These are phyloP conservation scores for Metopia argyrocephala DNA, from an alignment of 2,888 invertebrate species.

Conservation along the genomic window DNA sequence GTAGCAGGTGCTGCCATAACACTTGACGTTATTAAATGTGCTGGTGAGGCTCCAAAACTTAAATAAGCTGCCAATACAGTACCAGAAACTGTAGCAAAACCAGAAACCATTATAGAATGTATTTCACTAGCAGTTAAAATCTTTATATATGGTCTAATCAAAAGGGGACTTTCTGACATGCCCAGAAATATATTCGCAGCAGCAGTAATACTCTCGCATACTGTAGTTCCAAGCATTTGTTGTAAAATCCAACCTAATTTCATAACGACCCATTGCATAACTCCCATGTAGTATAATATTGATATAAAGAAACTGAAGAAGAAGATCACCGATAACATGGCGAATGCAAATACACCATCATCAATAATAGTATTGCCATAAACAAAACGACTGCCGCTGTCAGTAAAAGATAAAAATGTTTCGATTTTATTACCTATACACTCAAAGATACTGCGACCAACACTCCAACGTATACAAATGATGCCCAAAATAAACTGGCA, in stretches of 20 bases:
- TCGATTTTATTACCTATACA: constrained; percentile 84
- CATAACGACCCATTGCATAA: constrained; percentile 90
- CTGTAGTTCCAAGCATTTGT: constrained; percentile 88
- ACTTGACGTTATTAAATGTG: constrained; percentile 93
- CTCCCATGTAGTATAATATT: constrained; percentile 91
- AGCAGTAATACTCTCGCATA: constrained; percentile 95
- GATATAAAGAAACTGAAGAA: constrained; percentile 96
- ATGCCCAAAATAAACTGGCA: constrained; percentile 92
- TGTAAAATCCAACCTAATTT: constrained; percentile 90
- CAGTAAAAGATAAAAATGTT: constrained; percentile 88
- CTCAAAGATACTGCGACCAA: constrained; percentile 84
- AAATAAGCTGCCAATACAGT: constrained; percentile 96
- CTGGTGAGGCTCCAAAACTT: constrained; percentile 91
- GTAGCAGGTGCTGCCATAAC: constrained; percentile 98
- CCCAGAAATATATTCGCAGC: constrained; percentile 97
- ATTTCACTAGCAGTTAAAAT: constrained; percentile 92
- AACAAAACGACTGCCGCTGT: constrained; percentile 90
- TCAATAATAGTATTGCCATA: constrained; percentile 86
- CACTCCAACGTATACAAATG: constrained; percentile 90
- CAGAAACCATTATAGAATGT: constrained; percentile 95
- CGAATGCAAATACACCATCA: constrained; percentile 88
- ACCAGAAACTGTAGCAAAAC: constrained; percentile 97
- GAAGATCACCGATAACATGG: constrained; percentile 93
- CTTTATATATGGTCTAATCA: constrained; percentile 92
- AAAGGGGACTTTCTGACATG: constrained; percentile 93